Conservation (phyloP, 2,113 vertebrate species). For the Anser brachyrhynchus region DNA sequence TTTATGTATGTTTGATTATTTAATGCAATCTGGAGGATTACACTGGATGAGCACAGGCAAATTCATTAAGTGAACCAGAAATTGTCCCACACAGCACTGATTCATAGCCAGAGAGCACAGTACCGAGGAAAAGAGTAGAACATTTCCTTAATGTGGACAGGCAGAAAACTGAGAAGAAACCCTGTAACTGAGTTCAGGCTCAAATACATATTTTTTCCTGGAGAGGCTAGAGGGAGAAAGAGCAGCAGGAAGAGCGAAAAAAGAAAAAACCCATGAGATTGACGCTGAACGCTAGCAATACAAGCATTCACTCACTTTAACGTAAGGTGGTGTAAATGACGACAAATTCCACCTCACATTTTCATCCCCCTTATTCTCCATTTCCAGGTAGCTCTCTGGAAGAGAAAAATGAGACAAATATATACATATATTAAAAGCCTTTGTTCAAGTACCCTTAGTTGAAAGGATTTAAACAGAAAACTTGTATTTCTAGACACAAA, state of each 20-base stretch:
- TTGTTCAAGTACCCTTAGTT: not conserved
- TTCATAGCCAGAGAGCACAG: not conserved
- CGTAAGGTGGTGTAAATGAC: constrained; percentile 92
- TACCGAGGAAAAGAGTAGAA: not conserved
- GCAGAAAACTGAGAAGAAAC: not conserved
- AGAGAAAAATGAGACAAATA: constrained; percentile 7
- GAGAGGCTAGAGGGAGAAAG: not conserved
- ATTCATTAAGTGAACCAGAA: not conserved
- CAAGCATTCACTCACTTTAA: constrained; percentile 83
- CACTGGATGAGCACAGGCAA: not conserved
- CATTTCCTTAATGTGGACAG: accelerated
- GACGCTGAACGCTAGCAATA: not conserved
- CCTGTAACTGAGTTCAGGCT: not conserved
- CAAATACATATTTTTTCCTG: not conserved
- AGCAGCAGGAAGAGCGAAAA: not conserved
- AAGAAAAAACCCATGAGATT: not conserved
- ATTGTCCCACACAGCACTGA: not conserved
- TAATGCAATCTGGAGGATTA: not conserved
- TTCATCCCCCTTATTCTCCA: constrained; percentile 84
- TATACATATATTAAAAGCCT: not conserved
- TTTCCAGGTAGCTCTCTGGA: constrained; percentile 83
- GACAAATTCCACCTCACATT: constrained; percentile 90
- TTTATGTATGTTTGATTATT: not conserved
- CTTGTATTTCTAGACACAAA: not conserved
- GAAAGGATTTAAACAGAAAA: not conserved